Base-by-base conservation (phyloP, 2,888 invertebrate species). In the Geophilus truncorum region DNA sequence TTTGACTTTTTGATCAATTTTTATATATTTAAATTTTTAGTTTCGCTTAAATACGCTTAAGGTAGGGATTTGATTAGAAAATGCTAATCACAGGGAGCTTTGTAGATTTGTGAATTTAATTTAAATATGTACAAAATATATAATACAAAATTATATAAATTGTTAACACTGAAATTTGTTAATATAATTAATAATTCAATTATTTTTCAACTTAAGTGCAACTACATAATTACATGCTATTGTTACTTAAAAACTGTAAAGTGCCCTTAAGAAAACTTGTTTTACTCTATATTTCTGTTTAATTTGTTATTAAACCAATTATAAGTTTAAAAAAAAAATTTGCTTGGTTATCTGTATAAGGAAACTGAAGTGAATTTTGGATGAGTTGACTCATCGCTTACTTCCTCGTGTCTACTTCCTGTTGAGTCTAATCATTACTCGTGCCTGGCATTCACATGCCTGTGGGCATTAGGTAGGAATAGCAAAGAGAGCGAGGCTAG, bases 401-500 rank as follows among this genome's bases (percentile, higher is more conserved):
- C 4, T 34, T 21, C 21, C 77, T 34, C n/a, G n/a, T n/a, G n/a
- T n/a, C 32, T 21, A 23, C 18, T 36, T 77, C 77, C 36, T 21
- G 32, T 32, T 25, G 18, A 12, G 28, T 18, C 23, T 28, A 34
- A 12, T 23, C 36, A 10, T 77, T 77, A 18, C n/a, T 77, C 34
- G 34, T 18, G 18, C 32, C 77, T 34, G 77, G 34, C 23, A 30
- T 36, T 21, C 32, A 32, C 34, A 36, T 77, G 77, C 77, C 77
- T 77, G 21, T 6, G 77, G 32, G 77, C 77, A 23, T 32, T 77
- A 15, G 28, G 32, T 77, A 15, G 28, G 32, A 32, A 32, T 36
- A 34, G 34, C 77, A 77, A 32, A 32, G 34, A 77, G 77, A 77
- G 77, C 77, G 77, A 77, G 77, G 77, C 77, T 77, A 32, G 70